phyloP scores from a whole-genome alignment of 2,113 vertebrate species.

The Takifugu flavidus region DNA sequence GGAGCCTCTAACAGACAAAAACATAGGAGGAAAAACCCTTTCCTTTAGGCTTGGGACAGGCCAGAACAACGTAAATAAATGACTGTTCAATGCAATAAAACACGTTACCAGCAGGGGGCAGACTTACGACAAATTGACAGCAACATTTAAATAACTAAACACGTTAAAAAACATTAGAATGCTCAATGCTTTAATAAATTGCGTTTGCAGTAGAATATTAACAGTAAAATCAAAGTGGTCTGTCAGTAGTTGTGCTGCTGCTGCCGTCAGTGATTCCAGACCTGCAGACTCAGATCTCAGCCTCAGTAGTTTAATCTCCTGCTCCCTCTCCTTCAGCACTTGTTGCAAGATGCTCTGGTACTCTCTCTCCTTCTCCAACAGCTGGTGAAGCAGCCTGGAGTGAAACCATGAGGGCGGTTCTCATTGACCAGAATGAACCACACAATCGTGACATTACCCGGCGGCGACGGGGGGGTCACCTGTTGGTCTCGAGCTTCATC shows the following conservation, averaged over 20 bases:
- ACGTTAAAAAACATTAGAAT: no score
- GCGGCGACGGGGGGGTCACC: slow-evolving; percentile 62
- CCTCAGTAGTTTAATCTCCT: slow-evolving; percentile 89
- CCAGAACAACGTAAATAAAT: no score
- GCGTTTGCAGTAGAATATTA: no score
- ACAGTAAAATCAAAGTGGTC: no score
- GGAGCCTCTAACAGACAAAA: slow-evolving; percentile 71
- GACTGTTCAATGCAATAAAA: no score
- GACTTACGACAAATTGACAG: no score
- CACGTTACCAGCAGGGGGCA: no score
- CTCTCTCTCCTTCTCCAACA: slow-evolving; percentile 91
- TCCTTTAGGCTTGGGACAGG: not conserved
- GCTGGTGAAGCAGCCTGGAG: slow-evolving; percentile 86
- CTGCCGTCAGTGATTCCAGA: slow-evolving; percentile 45
- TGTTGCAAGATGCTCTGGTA: slow-evolving; percentile 90
- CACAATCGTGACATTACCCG: not conserved
- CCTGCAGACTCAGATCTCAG: slow-evolving; percentile 83
- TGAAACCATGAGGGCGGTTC: not conserved
- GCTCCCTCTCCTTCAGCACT: slow-evolving; percentile 91
- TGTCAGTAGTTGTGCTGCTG: no score
- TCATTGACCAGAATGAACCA: not conserved
- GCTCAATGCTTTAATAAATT: no score
- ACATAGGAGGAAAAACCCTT: not conserved
- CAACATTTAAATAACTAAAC: no score
- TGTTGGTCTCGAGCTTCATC: slow-evolving; percentile 94